A percentile compares a stretch with the other conserved stretches of the same genome.
phyloP scores from a whole-genome alignment of 2,797 vertebrate species.

The Balearica regulorum region DNA sequence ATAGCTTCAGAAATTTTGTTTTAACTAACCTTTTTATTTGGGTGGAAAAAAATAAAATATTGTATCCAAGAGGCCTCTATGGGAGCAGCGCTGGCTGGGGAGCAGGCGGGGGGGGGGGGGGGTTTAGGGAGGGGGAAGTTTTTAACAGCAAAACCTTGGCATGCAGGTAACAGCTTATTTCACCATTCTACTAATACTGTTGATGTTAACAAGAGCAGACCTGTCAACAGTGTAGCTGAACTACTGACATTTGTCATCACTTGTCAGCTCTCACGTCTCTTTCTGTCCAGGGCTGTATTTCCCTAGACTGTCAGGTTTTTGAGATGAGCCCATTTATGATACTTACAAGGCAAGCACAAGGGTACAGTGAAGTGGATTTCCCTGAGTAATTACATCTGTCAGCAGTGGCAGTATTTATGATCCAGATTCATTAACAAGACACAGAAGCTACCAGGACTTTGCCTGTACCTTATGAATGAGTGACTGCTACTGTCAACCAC shows the following conservation, averaged over 20 bases:
- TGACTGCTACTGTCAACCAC: background rate
- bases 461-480: background rate
- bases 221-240: slow-evolving; percentile 16
- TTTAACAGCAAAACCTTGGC: background rate
- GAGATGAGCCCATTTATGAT: slow-evolving; percentile 44
- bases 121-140: background rate
- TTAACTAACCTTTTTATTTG: background rate
- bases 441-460: background rate
- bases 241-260: slow-evolving; percentile 42
- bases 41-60: background rate
- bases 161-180: background rate
- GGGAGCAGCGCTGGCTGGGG: background rate
- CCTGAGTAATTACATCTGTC: slow-evolving; percentile 56
- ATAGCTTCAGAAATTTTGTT: background rate
- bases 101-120: background rate
- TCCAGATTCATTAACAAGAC: slow-evolving; percentile 15
- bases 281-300: background rate
- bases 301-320: slow-evolving; percentile 17
- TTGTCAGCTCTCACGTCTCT: slow-evolving; percentile 28
- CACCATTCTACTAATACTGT: background rate
- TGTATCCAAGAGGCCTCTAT: background rate
- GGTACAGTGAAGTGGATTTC: slow-evolving; percentile 27
- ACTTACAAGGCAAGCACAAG: slow-evolving; percentile 7
- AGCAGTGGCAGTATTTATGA: slow-evolving; percentile 23
- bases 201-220: slow-evolving; percentile 12